Evolutionary conservation across 2,888 invertebrate genomes (phyloP).

Genomic region (Stenchaetothrips biformis): DNA sequence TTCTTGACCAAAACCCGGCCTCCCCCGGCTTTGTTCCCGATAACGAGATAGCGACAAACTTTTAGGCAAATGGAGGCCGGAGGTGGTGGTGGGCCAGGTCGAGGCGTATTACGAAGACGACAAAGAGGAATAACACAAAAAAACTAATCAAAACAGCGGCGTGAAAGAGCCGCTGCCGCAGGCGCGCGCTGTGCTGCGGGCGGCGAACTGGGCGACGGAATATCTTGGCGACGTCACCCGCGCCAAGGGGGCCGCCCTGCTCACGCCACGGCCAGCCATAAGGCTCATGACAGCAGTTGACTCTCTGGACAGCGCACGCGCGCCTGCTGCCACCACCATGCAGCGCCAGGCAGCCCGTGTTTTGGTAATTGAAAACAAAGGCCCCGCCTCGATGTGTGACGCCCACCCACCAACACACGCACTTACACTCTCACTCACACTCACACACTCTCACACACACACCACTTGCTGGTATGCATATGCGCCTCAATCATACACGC

Average conservation of each 20-base stretch:
- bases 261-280: background rate
- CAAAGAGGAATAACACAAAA: too few species aligned
- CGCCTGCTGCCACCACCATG: background rate
- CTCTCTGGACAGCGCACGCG: background rate
- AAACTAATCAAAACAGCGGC: too few species aligned
- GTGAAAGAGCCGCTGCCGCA: too few species aligned
- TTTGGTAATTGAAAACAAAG: constrained; percentile 18
- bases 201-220: too few species aligned
- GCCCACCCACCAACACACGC: background rate
- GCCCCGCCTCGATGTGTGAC: background rate
- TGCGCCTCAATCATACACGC: too few species aligned
- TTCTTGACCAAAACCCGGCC: background rate
- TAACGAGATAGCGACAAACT: background rate
- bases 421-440: too few species aligned
- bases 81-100: too few species aligned
- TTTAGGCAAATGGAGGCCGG: background rate
- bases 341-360: background rate
- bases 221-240: too few species aligned
- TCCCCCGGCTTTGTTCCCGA: background rate
- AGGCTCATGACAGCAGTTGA: too few species aligned
- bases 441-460: background rate
- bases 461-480: too few species aligned
- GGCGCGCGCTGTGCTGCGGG: too few species aligned
- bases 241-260: background rate
- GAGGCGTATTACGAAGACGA: too few species aligned